Conservation (phyloP, 2,888 invertebrate genomes). For the Cosmia pyralina region DNA sequence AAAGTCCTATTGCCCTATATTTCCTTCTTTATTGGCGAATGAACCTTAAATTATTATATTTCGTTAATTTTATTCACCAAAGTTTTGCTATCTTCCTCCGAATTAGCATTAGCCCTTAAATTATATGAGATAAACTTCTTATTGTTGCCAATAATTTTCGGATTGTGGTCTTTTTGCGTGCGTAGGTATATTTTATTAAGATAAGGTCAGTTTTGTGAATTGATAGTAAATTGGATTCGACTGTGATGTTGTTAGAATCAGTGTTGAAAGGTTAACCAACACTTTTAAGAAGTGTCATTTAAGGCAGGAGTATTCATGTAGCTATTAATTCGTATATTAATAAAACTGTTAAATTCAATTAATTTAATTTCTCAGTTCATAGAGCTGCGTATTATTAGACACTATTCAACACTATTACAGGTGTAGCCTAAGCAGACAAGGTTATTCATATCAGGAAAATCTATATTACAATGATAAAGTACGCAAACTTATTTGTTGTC, state of each 20-base stretch:
- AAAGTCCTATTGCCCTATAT: conserved; percentile 57
- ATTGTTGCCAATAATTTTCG: conserved; percentile 66
- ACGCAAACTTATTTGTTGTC: neutral
- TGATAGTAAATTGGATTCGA: conserved; percentile 49
- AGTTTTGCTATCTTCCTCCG: conserved; percentile 59
- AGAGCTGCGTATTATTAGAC: no score
- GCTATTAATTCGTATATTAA: neutral
- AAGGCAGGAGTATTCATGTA: neutral
- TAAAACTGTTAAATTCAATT: neutral
- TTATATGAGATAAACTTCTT: conserved; percentile 62
- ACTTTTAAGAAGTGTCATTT: neutral
- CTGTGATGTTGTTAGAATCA: neutral
- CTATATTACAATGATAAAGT: neutral
- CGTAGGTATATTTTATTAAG: conserved; percentile 41
- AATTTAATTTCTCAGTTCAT: no score
- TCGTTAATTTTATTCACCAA: conserved; percentile 66
- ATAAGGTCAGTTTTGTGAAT: conserved; percentile 43
- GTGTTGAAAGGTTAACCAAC: no score
- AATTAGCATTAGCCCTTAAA: conserved; percentile 67
- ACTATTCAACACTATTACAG: neutral
- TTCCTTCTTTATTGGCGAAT: conserved; percentile 59
- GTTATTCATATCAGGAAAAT: neutral
- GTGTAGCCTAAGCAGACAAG: neutral
- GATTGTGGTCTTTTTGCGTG: conserved; percentile 34
- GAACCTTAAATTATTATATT: conserved; percentile 69